A percentile compares a stretch with the other conserved stretches of the same genome.
These are phyloP conservation scores for Trissolcus japonicus DNA, from an alignment of 2,888 invertebrate genomes.

Conservation along the genomic window DNA sequence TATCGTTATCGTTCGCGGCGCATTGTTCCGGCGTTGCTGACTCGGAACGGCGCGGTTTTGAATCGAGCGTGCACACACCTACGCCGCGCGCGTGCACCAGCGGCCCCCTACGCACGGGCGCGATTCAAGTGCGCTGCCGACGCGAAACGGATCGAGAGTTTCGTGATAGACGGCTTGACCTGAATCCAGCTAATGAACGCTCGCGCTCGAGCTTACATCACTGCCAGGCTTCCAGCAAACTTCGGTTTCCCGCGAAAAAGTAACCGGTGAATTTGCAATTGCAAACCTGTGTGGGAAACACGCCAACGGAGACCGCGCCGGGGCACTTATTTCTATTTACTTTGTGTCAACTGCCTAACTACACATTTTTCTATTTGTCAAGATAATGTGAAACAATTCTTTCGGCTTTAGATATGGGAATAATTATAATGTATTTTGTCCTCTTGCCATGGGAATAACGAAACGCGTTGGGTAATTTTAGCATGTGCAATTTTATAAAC, in stretches of 20 bases:
- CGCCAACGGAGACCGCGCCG: neutral
- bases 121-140: constrained; percentile 49
- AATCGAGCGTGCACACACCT: constrained; percentile 35
- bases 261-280: neutral
- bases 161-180: constrained; percentile 46
- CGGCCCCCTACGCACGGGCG: constrained; percentile 34
- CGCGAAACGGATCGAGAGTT: constrained; percentile 43
- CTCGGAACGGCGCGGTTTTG: constrained; percentile 29
- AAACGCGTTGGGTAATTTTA: too few species aligned
- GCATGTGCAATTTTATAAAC: too few species aligned
- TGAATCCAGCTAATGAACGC: constrained; percentile 31
- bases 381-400: too few species aligned
- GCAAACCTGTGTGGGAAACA: constrained; percentile 3
- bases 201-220: constrained; percentile 21
- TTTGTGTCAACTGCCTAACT: too few species aligned
- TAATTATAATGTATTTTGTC: too few species aligned
- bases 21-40: constrained; percentile 45
- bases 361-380: too few species aligned
- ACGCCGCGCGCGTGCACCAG: constrained; percentile 8
- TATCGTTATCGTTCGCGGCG: constrained; percentile 24
- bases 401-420: too few species aligned
- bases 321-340: neutral
- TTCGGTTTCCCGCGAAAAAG: constrained; percentile 24
- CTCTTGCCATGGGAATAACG: too few species aligned
- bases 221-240: constrained; percentile 13